Evolutionary conservation across 2,888 invertebrate genomes (phyloP), one percentile per base, ranked within the genome.

Genomic region (Eledone cirrhosa): DNA sequence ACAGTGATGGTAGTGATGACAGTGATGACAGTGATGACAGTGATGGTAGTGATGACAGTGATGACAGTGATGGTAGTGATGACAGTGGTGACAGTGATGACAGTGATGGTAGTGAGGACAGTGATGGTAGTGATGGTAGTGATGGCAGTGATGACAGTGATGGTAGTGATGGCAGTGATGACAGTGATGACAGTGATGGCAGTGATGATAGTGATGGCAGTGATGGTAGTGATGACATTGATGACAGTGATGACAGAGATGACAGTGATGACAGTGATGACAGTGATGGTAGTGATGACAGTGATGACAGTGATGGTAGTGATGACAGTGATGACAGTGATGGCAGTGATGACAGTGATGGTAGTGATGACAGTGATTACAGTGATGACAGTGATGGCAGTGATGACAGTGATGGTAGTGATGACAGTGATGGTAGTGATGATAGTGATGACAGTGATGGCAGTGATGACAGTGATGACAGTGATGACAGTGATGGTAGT

Each of bases 381-480:
- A n/a, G n/a, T n/a, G n/a, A n/a, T n/a, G n/a, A n/a, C n/a, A n/a
- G 76, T 78, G 48, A 76, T 78, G 65, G 76, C 48, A 48, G 77
- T 48, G 77, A 76, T 78, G 41, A 67, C 19, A 77, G 76, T 48
- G 29, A 67, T 41, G 77, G 24, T 29, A 31, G 24, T 29, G 14
- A 19, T n/a, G n/a, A n/a, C 16, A 29, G 24, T 19, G n/a, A 29
- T 27, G 72, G 27, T 19, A 24, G 19, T 16, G 19, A 29, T 16
- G 19, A 76, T 78, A 29, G 74, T 47, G 53, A 67, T 78, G 22
- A 47, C 24, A 65, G 63, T 78, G 22, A 48, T 65, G 48, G 65
- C 67, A 33, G 65, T 63, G 63, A 63, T 78, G 48, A n/a, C 48
- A 59, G 63, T 63, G 63, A 63, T 59, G 41, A 48, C 65, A 41